Base-by-base conservation (phyloP, 2,113 vertebrate genomes). In the Muntiacus reevesi region DNA sequence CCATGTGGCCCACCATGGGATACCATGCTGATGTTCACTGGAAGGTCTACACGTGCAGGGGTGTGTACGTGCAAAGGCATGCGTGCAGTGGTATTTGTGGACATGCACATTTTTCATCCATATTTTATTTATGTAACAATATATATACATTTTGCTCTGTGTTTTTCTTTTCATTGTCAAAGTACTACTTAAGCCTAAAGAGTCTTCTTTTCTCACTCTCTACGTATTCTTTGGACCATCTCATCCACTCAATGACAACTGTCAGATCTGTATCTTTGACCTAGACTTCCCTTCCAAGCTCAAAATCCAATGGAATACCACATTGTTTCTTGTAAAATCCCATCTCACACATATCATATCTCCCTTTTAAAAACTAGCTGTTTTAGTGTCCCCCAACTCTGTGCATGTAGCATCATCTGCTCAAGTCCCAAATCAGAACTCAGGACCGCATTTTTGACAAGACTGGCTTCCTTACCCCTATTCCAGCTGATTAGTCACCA, bases 1-100 rank as follows among this genome's bases (percentile, higher is more conserved):
- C 54, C 81, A n/a, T 50, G 60, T 3, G 27, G 6, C 45, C 60
- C 30, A 9, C 25, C 45, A 3, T n/a, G 21, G 5, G 21, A 30
- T 28, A 27, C 50, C 60, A 57, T 64, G 27, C n/a, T 60, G 17
- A 30, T 28, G 55, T 7, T 81, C 45, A n/a, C 50, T 25, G 86
- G 81, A 78, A 83, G 23, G 28, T 43, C 30, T 47, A 0, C 14
- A 27, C 19, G 10, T 25, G 8, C 8, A 16, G 19, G 12, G 13
- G n/a, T 23, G 7, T n/a, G n/a, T 0, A 57, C 0, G 2, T 17
- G 21, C 33, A 45, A 5, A 78, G 45, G 21, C 10, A 6, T 23
- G n/a, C 2, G 0, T 78, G 5, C 43, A 64, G 19, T 16, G 25
- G 33, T 89, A 15, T 43, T 28, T 33, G 25, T 83, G 47, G 50